Conservation (phyloP, 2,113 vertebrate genomes). For the Oryzias celebensis region DNA sequence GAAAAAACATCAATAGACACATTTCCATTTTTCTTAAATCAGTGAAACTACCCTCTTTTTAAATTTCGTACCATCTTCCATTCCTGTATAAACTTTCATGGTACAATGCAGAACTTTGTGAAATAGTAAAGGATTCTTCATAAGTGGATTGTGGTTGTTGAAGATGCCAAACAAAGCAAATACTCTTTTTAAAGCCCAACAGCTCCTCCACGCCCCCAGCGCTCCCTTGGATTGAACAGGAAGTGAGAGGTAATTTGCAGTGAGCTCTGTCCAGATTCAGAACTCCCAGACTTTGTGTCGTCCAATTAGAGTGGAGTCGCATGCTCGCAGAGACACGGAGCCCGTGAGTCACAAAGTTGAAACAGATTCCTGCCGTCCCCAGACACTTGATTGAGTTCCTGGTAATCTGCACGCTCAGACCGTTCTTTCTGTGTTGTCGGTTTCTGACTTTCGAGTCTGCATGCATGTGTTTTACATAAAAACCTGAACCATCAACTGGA, state of each 20-base stretch:
- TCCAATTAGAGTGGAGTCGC: slow-evolving; percentile 67
- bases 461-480: slow-evolving; percentile 54
- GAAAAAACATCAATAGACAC: not conserved
- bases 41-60: not conserved
- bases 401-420: slow-evolving; percentile 54
- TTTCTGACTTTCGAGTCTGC: slow-evolving; percentile 22
- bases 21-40: too few relatives aligned
- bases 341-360: slow-evolving; percentile 66
- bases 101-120: slow-evolving; percentile 45
- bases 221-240: slow-evolving; percentile 69
- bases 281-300: slow-evolving; percentile 68
- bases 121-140: slow-evolving; percentile 65
- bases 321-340: slow-evolving; percentile 46
- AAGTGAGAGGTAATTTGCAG: slow-evolving; percentile 73
- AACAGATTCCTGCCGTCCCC: slow-evolving; percentile 60
- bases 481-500: slow-evolving; percentile 50
- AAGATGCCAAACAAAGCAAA: slow-evolving; percentile 73
- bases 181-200: slow-evolving; percentile 72
- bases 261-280: slow-evolving; percentile 74
- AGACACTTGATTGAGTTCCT: slow-evolving; percentile 61
- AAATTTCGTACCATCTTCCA: slow-evolving; percentile 25
- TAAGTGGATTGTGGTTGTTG: slow-evolving; percentile 58
- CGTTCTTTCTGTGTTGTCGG: slow-evolving; percentile 40
- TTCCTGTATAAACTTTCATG: slow-evolving; percentile 14
- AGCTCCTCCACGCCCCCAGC: slow-evolving; percentile 66